Base-by-base conservation (phyloP, 2,113 vertebrate species). In the Microcebus griseorufus region DNA sequence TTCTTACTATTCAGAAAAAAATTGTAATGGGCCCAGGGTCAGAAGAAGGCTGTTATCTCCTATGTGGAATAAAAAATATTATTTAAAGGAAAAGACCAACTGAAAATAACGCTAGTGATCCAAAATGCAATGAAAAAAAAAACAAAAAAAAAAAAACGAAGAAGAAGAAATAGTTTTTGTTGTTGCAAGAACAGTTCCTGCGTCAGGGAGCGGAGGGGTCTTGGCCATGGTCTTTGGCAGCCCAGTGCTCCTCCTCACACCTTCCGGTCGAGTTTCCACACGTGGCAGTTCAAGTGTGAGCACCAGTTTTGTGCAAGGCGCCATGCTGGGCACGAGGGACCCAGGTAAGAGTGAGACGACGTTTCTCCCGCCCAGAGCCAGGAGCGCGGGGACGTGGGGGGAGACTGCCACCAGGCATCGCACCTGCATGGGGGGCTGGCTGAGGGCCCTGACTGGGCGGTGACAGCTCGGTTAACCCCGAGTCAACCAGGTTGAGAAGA, bases 1-100 rank as follows among this genome's bases (percentile, higher is more conserved):
- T 34, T 22, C 76, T 45, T 83, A 96, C 91, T 94, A 92, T 97
- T 98, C 79, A 90, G 81, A 75, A 94, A 65, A 95, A 95, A 86
- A 91, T 95, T 93, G 69, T 82, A 82, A 39, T 55, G 27, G 39
- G 45, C 29, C 29, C 51, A 34, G 72, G 79, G 83, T 62, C 25
- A 39, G 53, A 62, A 81, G 39, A 97, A 88, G 94, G 88, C 48
- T 96, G 42, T 64, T 97, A 32, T 96, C 82, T 23, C 88, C 90
- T 7, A 39, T 55, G 58, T 76, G 42, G 94, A 97, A 90, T 76
- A 84, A 4, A 9, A 4, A 9, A 55, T 48, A 5, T 91, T 97
- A 78, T 67, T 55, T 20, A 29, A 29, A 53, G 53, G 53, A 95
- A 64, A 48, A 22, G 18, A 6, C 39, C 53, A 93, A 22, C n/a